phyloP scores from a whole-genome alignment of 2,888 invertebrate species.

The Apodemia zela region DNA sequence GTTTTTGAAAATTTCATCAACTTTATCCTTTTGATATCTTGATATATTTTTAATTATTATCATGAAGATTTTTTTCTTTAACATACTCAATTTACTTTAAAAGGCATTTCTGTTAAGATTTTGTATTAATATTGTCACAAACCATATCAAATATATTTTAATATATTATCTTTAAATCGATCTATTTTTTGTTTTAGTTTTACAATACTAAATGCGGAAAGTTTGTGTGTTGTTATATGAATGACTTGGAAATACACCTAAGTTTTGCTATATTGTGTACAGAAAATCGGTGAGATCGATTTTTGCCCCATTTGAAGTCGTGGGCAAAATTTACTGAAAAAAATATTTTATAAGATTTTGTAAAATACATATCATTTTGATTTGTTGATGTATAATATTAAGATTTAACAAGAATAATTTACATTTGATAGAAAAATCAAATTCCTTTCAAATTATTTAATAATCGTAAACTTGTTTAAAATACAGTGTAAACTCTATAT shows the following conservation, averaged over 20 bases:
- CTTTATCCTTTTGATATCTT: not conserved
- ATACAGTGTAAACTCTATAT: too few relatives aligned
- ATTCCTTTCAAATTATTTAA: not conserved
- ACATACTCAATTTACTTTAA: not conserved
- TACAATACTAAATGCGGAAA: too few relatives aligned
- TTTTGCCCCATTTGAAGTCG: too few relatives aligned
- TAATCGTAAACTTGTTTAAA: not conserved
- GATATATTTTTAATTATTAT: not conserved
- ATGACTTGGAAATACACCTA: too few relatives aligned
- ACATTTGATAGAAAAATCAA: not conserved
- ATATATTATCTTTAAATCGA: too few relatives aligned
- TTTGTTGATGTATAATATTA: not conserved
- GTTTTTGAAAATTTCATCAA: not conserved
- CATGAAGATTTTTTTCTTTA: not conserved
- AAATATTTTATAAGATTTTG: not conserved
- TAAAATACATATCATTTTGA: constrained; percentile 9
- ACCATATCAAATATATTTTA: too few relatives aligned
- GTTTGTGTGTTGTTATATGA: too few relatives aligned
- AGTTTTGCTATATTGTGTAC: too few relatives aligned
- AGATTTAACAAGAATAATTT: not conserved
- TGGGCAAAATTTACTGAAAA: too few relatives aligned
- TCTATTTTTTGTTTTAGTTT: too few relatives aligned
- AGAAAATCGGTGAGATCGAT: too few relatives aligned
- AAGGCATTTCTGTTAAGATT: not conserved
- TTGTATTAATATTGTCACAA: not conserved